These are phyloP conservation scores for Diglossa cyanea DNA, from an alignment of 2,797 vertebrate genomes.

Conservation along the genomic window DNA sequence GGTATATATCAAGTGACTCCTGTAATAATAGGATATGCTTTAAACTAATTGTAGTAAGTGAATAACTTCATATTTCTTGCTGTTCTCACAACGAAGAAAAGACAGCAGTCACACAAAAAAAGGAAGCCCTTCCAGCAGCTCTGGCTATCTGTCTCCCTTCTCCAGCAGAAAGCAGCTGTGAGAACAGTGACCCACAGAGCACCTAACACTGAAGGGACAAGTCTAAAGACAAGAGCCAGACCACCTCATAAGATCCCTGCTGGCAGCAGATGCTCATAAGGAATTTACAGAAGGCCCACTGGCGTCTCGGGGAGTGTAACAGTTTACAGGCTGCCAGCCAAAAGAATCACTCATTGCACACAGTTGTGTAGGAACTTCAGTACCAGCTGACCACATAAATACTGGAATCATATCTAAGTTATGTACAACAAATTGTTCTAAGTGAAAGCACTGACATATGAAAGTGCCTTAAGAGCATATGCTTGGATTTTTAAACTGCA, in stretches of 20 bases:
- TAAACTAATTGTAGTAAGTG: background rate
- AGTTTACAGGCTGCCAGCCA: conserved; percentile 1
- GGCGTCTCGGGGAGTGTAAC: background rate
- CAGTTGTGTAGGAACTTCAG: background rate
- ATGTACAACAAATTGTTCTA: background rate
- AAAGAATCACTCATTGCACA: background rate
- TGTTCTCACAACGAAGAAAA: background rate
- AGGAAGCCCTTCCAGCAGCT: background rate
- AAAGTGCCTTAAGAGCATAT: background rate
- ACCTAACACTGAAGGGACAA: background rate
- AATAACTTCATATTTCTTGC: background rate
- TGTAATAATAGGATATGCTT: background rate
- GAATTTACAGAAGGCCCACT: background rate
- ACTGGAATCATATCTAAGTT: background rate
- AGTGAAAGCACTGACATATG: background rate
- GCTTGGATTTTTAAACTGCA: background rate
- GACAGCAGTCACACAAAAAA: background rate
- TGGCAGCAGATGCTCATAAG: background rate
- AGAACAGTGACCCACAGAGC: background rate
- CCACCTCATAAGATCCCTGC: background rate
- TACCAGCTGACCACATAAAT: background rate
- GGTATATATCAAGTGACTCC: background rate
- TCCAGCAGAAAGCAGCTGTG: background rate
- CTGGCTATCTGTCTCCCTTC: background rate
- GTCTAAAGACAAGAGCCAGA: background rate